A percentile compares a stretch with the other conserved stretches of the same genome.
Conservation (phyloP, 2,888 invertebrate species). For the Rhagonycha fulva region DNA sequence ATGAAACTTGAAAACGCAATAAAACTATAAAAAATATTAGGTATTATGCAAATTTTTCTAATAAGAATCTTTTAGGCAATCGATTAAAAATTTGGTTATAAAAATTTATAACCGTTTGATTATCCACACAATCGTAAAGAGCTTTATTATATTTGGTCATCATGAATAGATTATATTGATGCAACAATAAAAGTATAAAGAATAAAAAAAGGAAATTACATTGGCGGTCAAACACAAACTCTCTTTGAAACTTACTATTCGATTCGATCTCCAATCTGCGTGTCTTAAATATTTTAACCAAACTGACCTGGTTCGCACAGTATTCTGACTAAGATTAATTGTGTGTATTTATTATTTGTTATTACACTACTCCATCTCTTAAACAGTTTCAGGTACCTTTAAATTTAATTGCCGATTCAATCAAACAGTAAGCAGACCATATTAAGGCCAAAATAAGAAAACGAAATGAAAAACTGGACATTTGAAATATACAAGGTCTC, state of each 20-base stretch:
- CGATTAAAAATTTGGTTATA: constrained; percentile 12
- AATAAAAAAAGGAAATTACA: neutral
- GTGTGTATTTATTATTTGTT: constrained; percentile 47
- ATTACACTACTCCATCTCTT: constrained; percentile 42
- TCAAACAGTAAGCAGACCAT: neutral
- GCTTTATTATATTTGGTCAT: neutral
- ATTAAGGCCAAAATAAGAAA: neutral
- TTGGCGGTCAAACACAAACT: neutral
- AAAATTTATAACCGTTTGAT: constrained; percentile 20
- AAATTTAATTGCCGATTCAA: neutral
- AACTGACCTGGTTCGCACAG: constrained; percentile 44
- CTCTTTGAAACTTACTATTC: neutral
- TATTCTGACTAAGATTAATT: constrained; percentile 46
- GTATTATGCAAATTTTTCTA: neutral
- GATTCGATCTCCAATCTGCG: neutral
- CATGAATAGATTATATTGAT: constrained; percentile 1
- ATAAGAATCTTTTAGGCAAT: neutral
- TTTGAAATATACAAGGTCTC: no score
- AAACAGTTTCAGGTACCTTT: neutral
- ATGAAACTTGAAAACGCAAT: neutral
- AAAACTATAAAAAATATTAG: neutral
- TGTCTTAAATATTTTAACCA: constrained; percentile 29
- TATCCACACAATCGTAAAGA: constrained; percentile 17
- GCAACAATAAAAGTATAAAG: constrained; percentile 1
- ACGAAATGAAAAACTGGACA: no score